Evolutionary conservation across 1,140 invertebrate species (phyloP).

Genomic region (Mya arenaria): DNA sequence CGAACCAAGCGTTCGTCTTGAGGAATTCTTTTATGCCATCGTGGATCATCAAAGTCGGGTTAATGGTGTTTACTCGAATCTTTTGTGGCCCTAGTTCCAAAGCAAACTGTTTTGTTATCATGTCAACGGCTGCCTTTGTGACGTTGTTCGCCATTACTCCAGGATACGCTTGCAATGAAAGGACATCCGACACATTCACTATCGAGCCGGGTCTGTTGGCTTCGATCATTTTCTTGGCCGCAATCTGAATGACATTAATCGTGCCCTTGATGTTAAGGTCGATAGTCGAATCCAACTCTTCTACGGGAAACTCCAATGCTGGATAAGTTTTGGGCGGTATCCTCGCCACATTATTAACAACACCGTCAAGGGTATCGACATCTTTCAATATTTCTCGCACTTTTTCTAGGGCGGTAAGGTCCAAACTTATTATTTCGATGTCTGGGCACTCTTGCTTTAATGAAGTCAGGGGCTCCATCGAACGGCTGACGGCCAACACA

Average conservation of each 20-base stretch:
- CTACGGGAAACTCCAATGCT: constrained; percentile 80
- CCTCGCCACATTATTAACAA: constrained; percentile 93
- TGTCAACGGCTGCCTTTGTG: constrained; percentile 27
- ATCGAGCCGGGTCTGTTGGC: constrained; percentile 9
- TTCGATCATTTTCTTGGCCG: constrained; percentile 20
- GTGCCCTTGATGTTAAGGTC: background rate
- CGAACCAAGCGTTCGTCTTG: constrained; percentile 87
- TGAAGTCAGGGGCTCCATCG: background rate
- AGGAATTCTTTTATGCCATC: constrained; percentile 89
- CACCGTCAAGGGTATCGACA: constrained; percentile 85
- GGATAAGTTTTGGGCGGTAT: constrained; percentile 72
- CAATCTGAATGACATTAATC: constrained; percentile 21
- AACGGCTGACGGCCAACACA: constrained; percentile 44
- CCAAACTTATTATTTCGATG: constrained; percentile 85
- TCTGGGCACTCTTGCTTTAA: constrained; percentile 80
- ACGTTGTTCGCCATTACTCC: background rate
- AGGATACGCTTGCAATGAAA: background rate
- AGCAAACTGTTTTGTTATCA: constrained; percentile 32
- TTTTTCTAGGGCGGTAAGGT: constrained; percentile 89
- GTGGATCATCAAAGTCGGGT: constrained; percentile 8
- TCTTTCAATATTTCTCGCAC: constrained; percentile 84
- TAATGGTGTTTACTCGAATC: constrained; percentile 32
- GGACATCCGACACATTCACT: constrained; percentile 28
- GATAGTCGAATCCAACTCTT: background rate
- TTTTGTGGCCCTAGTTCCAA: constrained; percentile 30